phyloP scores from a whole-genome alignment of 2,888 invertebrate species.

The Eudemis profundana region DNA sequence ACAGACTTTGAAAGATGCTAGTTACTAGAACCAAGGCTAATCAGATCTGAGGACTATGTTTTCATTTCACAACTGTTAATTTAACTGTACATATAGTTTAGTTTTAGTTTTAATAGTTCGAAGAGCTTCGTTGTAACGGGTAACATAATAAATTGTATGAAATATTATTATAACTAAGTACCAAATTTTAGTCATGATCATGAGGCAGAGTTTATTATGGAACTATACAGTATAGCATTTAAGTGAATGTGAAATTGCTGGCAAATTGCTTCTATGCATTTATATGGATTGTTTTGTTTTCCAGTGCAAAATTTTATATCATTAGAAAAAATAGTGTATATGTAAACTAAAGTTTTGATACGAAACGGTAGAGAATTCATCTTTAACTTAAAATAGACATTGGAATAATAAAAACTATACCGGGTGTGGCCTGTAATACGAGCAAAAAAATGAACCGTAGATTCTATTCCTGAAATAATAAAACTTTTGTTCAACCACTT shows the following conservation, averaged over 20 bases:
- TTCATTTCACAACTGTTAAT: slow-evolving; percentile 35
- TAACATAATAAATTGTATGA: neutral
- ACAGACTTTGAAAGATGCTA: neutral
- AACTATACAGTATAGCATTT: slow-evolving; percentile 1
- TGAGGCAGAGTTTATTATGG: neutral
- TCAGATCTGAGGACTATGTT: slow-evolving; percentile 32
- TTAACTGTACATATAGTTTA: slow-evolving; percentile 35
- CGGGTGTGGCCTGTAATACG: too few species aligned
- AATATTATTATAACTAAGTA: neutral
- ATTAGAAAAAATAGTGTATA: neutral
- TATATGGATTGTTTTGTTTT: neutral
- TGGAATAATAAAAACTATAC: neutral
- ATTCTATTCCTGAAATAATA: too few species aligned
- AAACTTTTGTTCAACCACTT: too few species aligned
- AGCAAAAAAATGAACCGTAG: neutral
- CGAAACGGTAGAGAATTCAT: neutral
- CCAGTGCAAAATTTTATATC: neutral
- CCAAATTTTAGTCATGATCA: neutral
- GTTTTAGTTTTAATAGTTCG: slow-evolving; percentile 9
- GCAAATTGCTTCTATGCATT: slow-evolving; percentile 10
- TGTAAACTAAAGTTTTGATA: neutral
- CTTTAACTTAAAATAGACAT: neutral
- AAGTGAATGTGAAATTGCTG: neutral
- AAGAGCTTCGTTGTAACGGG: slow-evolving; percentile 32
- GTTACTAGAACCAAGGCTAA: slow-evolving; percentile 22